Evolutionary conservation across 2,113 vertebrate species (phyloP).

Genomic region (Cyrtonyx montezumae): DNA sequence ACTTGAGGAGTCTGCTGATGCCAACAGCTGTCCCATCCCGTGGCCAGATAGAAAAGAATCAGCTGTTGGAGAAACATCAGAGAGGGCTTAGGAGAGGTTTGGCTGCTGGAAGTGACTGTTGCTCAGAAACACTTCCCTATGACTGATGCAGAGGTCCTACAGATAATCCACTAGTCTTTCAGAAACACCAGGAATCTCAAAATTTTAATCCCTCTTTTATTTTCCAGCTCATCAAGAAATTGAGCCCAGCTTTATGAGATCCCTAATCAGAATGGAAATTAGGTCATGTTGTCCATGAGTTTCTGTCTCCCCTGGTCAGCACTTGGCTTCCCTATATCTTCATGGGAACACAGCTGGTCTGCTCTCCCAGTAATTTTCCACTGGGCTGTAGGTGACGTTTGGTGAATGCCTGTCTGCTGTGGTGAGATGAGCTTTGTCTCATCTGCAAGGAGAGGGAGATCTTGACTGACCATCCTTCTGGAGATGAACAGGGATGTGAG

Average conservation of each 20-base stretch:
- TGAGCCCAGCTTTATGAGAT: background rate
- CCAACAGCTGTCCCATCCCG: background rate
- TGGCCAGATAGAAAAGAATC: background rate
- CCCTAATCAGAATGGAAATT: background rate
- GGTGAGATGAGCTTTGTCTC: background rate
- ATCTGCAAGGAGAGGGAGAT: background rate
- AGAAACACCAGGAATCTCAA: background rate
- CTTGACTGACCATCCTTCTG: background rate
- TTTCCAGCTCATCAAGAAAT: background rate
- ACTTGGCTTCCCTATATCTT: fast-evolving
- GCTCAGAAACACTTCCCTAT: background rate
- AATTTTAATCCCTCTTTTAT: background rate
- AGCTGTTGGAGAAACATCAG: background rate
- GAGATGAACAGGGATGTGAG: background rate
- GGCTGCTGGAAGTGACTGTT: background rate
- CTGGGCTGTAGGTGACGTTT: background rate
- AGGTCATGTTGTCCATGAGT: background rate
- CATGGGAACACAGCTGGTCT: fast-evolving
- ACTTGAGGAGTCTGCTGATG: background rate
- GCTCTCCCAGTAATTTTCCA: background rate
- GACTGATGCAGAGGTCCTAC: background rate
- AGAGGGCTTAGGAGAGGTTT: background rate
- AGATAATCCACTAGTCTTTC: background rate
- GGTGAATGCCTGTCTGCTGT: background rate
- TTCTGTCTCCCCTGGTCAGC: background rate